Percentiles rank a stretch among this genome's conserved stretches.
These are phyloP conservation scores for Sebastes kiyomatsui DNA, from an alignment of 2,797 vertebrate genomes.

Conservation along the genomic window DNA sequence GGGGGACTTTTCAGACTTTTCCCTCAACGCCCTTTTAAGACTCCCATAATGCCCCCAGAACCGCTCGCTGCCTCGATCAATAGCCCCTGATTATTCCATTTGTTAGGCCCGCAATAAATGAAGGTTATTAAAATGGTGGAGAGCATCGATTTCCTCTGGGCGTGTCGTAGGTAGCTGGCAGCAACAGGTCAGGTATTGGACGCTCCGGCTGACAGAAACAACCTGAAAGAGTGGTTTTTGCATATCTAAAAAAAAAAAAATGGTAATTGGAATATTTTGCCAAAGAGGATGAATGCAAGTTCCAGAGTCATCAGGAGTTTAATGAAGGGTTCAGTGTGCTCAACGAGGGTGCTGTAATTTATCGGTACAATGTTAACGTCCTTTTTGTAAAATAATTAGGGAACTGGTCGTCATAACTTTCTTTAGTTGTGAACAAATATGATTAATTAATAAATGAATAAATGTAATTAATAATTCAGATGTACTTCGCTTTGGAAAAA, in stretches of 20 bases:
- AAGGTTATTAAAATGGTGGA: constrained; percentile 60
- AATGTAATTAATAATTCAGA: no score
- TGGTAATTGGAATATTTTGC: neutral
- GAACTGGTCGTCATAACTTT: no score
- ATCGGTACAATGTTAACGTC: no score
- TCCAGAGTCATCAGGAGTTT: neutral
- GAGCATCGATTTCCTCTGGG: constrained; percentile 38
- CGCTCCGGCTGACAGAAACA: neutral
- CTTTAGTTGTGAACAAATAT: no score
- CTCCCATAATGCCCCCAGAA: constrained; percentile 21
- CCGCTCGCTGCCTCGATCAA: constrained; percentile 48
- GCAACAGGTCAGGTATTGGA: constrained; percentile 44
- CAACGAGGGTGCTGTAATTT: no score
- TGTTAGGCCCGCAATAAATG: constrained; percentile 63
- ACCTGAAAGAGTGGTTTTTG: neutral
- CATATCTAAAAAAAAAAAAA: neutral
- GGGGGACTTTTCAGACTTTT: constrained; percentile 44
- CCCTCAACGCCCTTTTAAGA: constrained; percentile 25
- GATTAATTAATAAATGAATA: no score
- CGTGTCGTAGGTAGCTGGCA: neutral
- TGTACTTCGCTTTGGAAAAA: no score
- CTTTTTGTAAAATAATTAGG: no score
- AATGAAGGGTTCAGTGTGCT: neutral
- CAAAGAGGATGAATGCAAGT: neutral
- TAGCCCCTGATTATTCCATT: constrained; percentile 71